Conservation (phyloP, 2,113 vertebrate genomes). For the Elephantulus edwardii region DNA sequence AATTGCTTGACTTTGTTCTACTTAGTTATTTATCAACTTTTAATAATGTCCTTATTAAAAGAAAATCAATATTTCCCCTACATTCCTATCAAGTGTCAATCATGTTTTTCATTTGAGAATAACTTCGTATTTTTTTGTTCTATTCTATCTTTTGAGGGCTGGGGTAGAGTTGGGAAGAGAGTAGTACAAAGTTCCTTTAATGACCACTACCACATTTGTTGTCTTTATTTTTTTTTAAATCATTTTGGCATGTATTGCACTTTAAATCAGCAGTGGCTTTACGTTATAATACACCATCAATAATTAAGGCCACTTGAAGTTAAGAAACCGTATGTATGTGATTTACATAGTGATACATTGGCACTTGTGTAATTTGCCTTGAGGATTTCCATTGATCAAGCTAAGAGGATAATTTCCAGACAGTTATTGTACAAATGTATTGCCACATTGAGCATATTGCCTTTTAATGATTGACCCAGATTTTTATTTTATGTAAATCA, state of each 20-base stretch:
- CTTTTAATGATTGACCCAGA: not conserved
- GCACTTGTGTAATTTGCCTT: not conserved
- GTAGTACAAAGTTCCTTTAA: not conserved
- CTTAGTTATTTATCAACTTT: not conserved
- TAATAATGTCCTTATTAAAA: not conserved
- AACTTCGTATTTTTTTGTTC: not conserved
- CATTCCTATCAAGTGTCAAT: not conserved
- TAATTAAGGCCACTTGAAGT: not conserved
- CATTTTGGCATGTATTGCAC: not conserved
- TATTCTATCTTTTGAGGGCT: not conserved
- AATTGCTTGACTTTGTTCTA: not conserved
- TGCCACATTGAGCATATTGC: not conserved
- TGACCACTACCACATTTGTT: not conserved
- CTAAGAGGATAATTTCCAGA: conserved; percentile 26
- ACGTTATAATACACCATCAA: not conserved
- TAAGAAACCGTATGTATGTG: not conserved
- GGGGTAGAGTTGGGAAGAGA: not conserved
- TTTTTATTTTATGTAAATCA: conserved; percentile 30
- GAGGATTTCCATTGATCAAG: not conserved
- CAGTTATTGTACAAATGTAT: not conserved
- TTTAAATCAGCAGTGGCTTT: not conserved
- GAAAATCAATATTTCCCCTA: not conserved
- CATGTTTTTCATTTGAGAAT: not conserved
- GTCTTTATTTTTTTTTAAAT: not conserved
- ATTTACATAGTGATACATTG: not conserved